Base-by-base conservation (phyloP, 2,888 invertebrate species). In the Hyalella azteca region DNA sequence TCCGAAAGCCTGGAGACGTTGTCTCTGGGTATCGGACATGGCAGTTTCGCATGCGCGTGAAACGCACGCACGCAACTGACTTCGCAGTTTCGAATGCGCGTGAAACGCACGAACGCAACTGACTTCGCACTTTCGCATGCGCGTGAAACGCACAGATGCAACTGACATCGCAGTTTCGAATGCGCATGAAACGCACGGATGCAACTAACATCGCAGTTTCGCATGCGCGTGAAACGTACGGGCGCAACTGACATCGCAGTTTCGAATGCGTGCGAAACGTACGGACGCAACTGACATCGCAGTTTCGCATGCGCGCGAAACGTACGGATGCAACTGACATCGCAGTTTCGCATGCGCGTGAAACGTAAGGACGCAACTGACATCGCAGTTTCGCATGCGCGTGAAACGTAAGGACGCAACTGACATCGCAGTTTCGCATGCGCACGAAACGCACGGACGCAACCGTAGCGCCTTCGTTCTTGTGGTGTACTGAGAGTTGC, bases 1-100 rank as follows among this genome's bases (percentile, higher is more conserved):
- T 66, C 66, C 36, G 66, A 32, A 66, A 66, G 19, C 36, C 66
- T 29, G 66, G 66, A 66, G 66, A 66, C 66, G 66, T 36, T 29
- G 66, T 29, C 22, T 11, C 59, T 22, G 66, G 29, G 7, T 19
- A 36, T n/a, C 66, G 66, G 66, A 32, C 4, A 5, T n/a, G 22
- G 26, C 26, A 54, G 54, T 54, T 54, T 54, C 29, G 54, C 54
- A 29, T 22, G 29, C 29, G 9, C 3, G 26, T 3, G 26, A 26
- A 54, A 54, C 13, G 54, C 54, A 26, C 26, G 26, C 22, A 7
- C 54, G 11, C 54, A 11, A 13, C 3, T 3, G 49, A 49, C 49
- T 22, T 15, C 9, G 15, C 49, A 49, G 49, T n/a, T n/a, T n/a
- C n/a, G n/a, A n/a, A n/a, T n/a, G n/a, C n/a, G n/a, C n/a, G n/a